These are phyloP conservation scores for Cataglyphis livida DNA, from an alignment of 2,888 invertebrate species.

Conservation along the genomic window DNA sequence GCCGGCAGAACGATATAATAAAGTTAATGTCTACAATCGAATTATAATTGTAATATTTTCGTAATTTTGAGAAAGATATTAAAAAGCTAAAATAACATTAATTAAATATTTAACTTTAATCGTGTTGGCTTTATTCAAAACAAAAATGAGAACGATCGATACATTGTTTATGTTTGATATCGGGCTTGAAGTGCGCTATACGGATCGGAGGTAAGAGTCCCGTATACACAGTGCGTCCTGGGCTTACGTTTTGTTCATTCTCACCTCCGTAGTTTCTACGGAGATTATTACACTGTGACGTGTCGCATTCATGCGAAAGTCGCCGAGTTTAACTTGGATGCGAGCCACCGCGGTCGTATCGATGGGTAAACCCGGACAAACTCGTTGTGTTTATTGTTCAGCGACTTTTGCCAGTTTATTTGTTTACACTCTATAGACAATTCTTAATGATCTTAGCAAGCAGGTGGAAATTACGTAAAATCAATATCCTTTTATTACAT, in stretches of 20 bases:
- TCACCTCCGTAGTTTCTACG: constrained; percentile 42
- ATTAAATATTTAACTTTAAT: background rate
- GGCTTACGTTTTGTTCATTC: constrained; percentile 70
- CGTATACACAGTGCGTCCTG: constrained; percentile 22
- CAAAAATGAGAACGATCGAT: background rate
- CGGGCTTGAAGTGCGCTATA: background rate
- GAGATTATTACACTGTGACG: constrained; percentile 46
- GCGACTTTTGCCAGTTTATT: constrained; percentile 9
- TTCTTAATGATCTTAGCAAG: constrained; percentile 16
- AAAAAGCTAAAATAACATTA: background rate
- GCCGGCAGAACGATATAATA: too few relatives aligned
- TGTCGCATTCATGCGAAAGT: constrained; percentile 58
- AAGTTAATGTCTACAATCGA: background rate
- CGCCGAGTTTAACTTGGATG: constrained; percentile 74
- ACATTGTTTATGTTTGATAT: constrained; percentile 23
- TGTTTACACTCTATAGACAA: constrained; percentile 2
- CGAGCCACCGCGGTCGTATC: constrained; percentile 67
- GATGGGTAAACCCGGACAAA: constrained; percentile 53
- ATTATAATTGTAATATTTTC: background rate
- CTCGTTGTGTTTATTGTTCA: constrained; percentile 61
- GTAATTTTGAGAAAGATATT: background rate
- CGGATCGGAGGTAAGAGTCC: background rate
- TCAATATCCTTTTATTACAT: background rate
- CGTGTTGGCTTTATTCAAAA: background rate
- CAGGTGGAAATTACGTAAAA: background rate